phyloP scores from a whole-genome alignment of 2,113 vertebrate genomes.

The Etheostoma spectabile region DNA sequence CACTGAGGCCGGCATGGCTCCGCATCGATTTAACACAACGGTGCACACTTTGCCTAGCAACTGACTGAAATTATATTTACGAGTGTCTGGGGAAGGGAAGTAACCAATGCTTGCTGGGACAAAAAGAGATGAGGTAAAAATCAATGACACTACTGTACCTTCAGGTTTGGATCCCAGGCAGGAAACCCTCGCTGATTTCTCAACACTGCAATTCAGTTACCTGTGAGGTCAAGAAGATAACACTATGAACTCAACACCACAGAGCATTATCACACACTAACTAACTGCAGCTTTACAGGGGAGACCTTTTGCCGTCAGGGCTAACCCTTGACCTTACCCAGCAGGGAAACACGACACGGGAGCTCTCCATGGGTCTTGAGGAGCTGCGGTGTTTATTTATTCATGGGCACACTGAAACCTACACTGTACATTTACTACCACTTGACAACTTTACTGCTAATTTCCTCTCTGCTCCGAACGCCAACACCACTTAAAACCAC shows the following conservation, averaged over 20 bases:
- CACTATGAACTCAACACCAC: slow-evolving; percentile 1
- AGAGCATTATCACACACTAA: not conserved
- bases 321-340: no score
- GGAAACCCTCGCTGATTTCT: slow-evolving; percentile 9
- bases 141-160: slow-evolving; percentile 47
- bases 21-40: slow-evolving; percentile 15
- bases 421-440: no score
- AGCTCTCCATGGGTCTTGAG: no score
- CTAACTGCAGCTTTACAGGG: not conserved
- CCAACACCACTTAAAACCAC: no score
- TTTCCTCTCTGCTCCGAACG: no score
- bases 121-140: slow-evolving; percentile 16
- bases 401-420: no score
- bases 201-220: not conserved
- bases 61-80: slow-evolving; percentile 26
- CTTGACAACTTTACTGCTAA: no score
- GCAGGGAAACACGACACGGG: no score
- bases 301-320: no score
- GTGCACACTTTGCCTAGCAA: not conserved
- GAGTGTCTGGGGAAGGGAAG: slow-evolving; percentile 25
- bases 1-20: not conserved
- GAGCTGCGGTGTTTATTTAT: no score
- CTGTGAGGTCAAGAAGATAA: slow-evolving; percentile 28
- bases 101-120: slow-evolving; percentile 39
- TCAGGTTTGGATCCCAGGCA: slow-evolving; percentile 11